A percentile compares a stretch with the other conserved stretches of the same genome.
These are phyloP conservation scores for Erithacus rubecula DNA, from an alignment of 2,797 vertebrate species.

Conservation along the genomic window DNA sequence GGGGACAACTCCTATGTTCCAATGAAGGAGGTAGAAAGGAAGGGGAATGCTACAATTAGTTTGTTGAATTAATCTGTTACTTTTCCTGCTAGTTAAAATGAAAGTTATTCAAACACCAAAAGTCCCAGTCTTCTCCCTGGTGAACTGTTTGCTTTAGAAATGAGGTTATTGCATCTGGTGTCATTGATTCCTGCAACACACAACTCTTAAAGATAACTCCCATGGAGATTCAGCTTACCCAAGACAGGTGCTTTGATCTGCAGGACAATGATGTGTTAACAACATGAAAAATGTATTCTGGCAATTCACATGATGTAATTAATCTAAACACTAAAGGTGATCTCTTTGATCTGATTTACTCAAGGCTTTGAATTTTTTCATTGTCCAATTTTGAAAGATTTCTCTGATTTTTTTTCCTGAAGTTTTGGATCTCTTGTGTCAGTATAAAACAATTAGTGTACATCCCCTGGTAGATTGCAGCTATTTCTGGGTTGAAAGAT, in stretches of 20 bases:
- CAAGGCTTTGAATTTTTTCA: not conserved
- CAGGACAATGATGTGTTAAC: not conserved
- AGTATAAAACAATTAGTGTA: not conserved
- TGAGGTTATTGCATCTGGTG: not conserved
- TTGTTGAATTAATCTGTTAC: not conserved
- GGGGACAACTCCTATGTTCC: not conserved
- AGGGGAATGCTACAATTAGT: not conserved
- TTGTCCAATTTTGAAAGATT: not conserved
- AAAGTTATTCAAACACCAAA: not conserved
- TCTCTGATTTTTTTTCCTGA: not conserved
- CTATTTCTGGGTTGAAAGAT: not conserved
- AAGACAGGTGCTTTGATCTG: constrained; percentile 38
- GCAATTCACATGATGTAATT: not conserved
- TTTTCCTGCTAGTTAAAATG: not conserved
- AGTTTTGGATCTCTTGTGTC: not conserved
- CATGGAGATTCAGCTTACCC: not conserved
- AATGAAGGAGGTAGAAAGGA: not conserved
- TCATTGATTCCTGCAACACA: not conserved
- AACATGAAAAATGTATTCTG: not conserved
- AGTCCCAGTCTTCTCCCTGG: not conserved
- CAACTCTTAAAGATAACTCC: not conserved
- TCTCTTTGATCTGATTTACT: constrained; percentile 28
- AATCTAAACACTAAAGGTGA: not conserved
- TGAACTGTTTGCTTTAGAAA: constrained; percentile 17
- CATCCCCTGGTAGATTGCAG: not conserved